Percentiles rank a stretch among this genome's conserved stretches.
Evolutionary conservation across 2,888 invertebrate species (phyloP).

Genomic region (Leptinotarsa juncta): DNA sequence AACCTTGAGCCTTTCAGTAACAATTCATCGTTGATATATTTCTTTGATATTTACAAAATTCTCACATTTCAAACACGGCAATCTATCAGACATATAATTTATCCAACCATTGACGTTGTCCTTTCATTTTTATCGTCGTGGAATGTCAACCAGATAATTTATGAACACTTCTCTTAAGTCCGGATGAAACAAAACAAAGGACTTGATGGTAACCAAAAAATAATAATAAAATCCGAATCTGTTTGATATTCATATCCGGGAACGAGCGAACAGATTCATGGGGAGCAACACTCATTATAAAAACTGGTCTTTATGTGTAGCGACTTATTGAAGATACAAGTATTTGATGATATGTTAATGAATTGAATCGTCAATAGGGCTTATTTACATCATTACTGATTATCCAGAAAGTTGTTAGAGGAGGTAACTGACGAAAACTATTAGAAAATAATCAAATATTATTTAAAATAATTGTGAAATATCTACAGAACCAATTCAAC

Average conservation of each 20-base stretch:
- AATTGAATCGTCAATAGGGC: too few species aligned
- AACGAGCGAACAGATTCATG: not conserved
- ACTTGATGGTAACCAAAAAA: not conserved
- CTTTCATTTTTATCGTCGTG: constrained; percentile 9
- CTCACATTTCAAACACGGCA: not conserved
- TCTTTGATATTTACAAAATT: constrained; percentile 3
- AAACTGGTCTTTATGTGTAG: not conserved
- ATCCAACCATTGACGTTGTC: not conserved
- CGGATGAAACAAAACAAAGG: not conserved
- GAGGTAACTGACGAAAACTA: too few species aligned
- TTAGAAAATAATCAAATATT: too few species aligned
- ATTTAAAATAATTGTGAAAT: too few species aligned
- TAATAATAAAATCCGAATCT: not conserved
- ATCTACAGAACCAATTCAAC: too few species aligned
- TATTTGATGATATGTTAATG: too few species aligned
- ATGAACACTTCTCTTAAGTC: not conserved
- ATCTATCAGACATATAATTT: constrained; percentile 2
- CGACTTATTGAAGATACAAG: too few species aligned
- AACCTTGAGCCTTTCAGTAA: constrained; percentile 8
- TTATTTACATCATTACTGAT: too few species aligned
- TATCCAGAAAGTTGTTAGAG: too few species aligned
- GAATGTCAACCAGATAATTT: constrained; percentile 6
- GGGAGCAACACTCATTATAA: not conserved
- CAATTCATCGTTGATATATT: not conserved
- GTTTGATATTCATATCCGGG: constrained; percentile 6